Evolutionary conservation across 2,113 vertebrate species (phyloP).

Genomic region (Clarias magur): DNA sequence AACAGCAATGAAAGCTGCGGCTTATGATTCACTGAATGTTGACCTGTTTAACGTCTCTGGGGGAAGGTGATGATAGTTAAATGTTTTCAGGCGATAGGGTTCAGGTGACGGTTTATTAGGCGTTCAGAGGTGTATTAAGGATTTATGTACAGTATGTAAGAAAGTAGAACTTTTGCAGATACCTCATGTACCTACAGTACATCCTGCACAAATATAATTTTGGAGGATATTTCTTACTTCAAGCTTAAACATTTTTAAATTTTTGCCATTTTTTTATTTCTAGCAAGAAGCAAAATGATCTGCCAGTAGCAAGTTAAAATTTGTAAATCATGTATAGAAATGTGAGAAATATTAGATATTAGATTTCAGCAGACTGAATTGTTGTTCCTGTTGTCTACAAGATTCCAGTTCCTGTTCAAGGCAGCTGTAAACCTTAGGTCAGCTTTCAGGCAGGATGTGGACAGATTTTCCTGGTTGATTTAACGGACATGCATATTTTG

Average conservation of each 20-base stretch:
- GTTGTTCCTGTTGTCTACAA: not conserved
- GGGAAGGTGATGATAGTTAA: not conserved
- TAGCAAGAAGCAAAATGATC: not conserved
- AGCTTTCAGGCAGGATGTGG: not conserved
- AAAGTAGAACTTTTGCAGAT: not conserved
- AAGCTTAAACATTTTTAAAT: no score
- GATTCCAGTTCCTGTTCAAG: not conserved
- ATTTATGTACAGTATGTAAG: not conserved
- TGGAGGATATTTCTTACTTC: not conserved
- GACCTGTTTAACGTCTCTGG: not conserved
- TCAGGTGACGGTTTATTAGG: not conserved
- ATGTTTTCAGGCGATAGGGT: not conserved
- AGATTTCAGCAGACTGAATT: not conserved
- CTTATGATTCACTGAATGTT: not conserved
- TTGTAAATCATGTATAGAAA: not conserved
- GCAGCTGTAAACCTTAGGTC: not conserved
- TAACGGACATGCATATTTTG: not conserved
- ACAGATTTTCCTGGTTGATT: slow-evolving; percentile 5
- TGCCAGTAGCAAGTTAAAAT: not conserved
- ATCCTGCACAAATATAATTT: not conserved
- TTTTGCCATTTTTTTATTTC: no score
- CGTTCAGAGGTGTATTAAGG: not conserved
- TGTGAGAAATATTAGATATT: not conserved
- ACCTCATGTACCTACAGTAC: not conserved
- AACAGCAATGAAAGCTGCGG: not conserved